These are phyloP conservation scores for Rana temporaria DNA, from an alignment of 2,113 vertebrate genomes.

Conservation along the genomic window DNA sequence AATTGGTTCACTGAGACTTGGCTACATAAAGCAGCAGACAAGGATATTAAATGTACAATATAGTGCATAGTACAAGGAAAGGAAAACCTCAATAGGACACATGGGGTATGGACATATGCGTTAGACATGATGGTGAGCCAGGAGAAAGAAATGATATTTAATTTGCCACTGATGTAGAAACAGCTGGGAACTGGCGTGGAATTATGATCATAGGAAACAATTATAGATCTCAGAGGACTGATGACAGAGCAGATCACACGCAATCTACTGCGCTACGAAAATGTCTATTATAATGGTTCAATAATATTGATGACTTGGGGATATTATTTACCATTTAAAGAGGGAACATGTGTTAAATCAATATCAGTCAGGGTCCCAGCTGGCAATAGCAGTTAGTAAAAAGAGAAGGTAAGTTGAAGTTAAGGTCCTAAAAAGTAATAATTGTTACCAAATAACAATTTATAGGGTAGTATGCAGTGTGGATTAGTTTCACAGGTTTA, in stretches of 20 bases:
- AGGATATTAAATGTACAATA: constrained; percentile 73
- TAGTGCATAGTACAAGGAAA: constrained; percentile 70
- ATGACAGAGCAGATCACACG: constrained; percentile 62
- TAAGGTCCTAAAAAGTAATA: neutral
- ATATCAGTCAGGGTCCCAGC: constrained; percentile 10
- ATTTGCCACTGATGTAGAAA: constrained; percentile 60
- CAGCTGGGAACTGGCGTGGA: constrained; percentile 60
- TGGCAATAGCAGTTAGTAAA: constrained; percentile 16
- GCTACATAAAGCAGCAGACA: constrained; percentile 74
- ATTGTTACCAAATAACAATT: constrained; percentile 3
- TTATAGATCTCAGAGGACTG: constrained; percentile 62
- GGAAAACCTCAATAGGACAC: constrained; percentile 69
- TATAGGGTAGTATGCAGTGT: neutral
- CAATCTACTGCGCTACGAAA: constrained; percentile 46
- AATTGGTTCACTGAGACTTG: constrained; percentile 70
- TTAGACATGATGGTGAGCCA: constrained; percentile 59
- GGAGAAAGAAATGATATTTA: constrained; percentile 63
- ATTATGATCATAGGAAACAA: constrained; percentile 57
- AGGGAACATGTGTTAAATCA: constrained; percentile 10
- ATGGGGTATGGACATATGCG: constrained; percentile 66
- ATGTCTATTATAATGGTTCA: constrained; percentile 53
- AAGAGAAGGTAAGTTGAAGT: constrained; percentile 7
- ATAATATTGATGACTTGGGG: constrained; percentile 51
- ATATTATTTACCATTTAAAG: constrained; percentile 57
- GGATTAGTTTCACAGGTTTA: neutral